phyloP scores from a whole-genome alignment of 2,113 vertebrate genomes.

The Lichenostomus cassidix region DNA sequence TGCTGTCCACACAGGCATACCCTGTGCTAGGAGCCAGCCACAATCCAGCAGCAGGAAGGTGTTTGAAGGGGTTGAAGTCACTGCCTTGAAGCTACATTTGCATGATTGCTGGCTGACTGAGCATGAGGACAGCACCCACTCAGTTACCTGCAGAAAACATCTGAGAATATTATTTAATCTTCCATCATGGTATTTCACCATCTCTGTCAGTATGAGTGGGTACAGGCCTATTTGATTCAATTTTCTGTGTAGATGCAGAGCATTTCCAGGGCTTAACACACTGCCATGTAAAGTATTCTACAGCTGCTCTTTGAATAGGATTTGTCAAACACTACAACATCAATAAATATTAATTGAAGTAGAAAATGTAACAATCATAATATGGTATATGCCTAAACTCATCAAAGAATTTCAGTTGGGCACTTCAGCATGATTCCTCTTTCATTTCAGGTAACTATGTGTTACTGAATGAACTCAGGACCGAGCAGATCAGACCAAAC shows the following conservation, averaged over 20 bases:
- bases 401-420: background rate
- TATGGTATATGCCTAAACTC: background rate
- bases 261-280: background rate
- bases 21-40: background rate
- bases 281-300: background rate
- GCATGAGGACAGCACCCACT: background rate
- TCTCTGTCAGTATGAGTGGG: background rate
- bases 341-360: background rate
- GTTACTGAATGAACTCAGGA: slow-evolving; percentile 55
- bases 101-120: background rate
- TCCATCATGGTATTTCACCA: background rate
- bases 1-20: background rate
- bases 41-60: background rate
- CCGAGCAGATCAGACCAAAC: background rate
- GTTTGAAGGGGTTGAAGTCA: accelerated
- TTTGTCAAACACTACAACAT: background rate
- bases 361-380: background rate
- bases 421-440: background rate
- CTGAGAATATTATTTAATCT: background rate
- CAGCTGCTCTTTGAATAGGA: background rate
- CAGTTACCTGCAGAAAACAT: background rate
- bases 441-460: slow-evolving; percentile 75
- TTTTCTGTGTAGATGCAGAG: background rate
- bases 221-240: background rate
- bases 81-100: background rate